These are phyloP conservation scores for Buathra laborator DNA, from an alignment of 2,888 invertebrate species.

Conservation along the genomic window DNA sequence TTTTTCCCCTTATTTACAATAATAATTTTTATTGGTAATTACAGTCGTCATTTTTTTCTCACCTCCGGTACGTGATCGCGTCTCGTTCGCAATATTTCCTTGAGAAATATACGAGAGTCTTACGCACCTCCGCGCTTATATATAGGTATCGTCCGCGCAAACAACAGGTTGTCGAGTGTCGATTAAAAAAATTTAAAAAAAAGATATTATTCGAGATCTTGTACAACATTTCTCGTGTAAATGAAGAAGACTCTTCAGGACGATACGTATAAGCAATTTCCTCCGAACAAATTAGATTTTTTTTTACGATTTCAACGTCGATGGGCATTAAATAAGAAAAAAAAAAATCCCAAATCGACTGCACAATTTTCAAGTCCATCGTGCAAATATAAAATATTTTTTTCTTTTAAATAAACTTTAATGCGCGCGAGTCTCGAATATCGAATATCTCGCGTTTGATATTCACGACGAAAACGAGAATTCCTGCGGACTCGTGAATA, in stretches of 20 bases:
- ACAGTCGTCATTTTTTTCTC: neutral
- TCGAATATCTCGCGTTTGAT: constrained; percentile 56
- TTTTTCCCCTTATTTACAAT: neutral
- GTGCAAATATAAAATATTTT: neutral
- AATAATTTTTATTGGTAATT: too few species aligned
- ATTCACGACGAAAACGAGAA: constrained; percentile 58
- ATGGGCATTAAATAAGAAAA: constrained; percentile 11
- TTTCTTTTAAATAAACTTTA: neutral
- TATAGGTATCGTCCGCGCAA: constrained; percentile 9
- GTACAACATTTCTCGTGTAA: constrained; percentile 33
- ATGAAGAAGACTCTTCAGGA: constrained; percentile 42
- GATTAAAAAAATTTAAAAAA: neutral
- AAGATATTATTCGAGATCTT: constrained; percentile 25
- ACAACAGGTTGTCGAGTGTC: neutral
- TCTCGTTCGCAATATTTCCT: constrained; percentile 67
- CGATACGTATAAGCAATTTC: constrained; percentile 9
- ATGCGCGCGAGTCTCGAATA: neutral
- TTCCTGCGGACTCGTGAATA: constrained; percentile 28
- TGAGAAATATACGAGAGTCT: constrained; percentile 70
- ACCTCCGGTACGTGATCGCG: constrained; percentile 8
- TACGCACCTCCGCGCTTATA: neutral
- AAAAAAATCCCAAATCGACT: constrained; percentile 6
- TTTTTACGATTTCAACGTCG: neutral
- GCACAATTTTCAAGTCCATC: neutral
- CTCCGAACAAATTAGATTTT: neutral